phyloP scores from a whole-genome alignment of 2,113 vertebrate genomes.

The Marmota flaviventris region DNA sequence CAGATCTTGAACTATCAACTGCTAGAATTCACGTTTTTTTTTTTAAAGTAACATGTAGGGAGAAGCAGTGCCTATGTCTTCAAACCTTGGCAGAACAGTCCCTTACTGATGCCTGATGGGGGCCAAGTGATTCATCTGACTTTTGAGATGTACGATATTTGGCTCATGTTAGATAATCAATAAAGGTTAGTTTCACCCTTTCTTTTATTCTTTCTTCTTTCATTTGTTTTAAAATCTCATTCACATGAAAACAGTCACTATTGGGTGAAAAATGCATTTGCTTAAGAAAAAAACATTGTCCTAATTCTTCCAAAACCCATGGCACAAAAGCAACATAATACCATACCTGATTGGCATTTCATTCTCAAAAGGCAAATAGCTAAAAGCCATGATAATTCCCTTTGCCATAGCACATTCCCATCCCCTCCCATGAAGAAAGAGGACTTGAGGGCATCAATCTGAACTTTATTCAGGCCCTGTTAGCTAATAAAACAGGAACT shows the following conservation, averaged over 20 bases:
- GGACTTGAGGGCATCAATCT: not conserved
- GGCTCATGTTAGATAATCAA: not conserved
- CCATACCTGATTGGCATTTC: not conserved
- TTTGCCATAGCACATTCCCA: not conserved
- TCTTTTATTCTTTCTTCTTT: conserved; percentile 29
- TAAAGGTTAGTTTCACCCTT: not conserved
- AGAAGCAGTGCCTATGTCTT: not conserved
- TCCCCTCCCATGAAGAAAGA: not conserved
- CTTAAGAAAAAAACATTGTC: conserved; percentile 11
- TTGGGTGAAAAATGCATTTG: conserved; percentile 1
- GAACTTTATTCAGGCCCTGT: not conserved
- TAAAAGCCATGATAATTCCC: not conserved
- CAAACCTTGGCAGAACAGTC: not conserved
- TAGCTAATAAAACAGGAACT: not conserved
- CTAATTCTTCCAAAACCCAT: conserved; percentile 27
- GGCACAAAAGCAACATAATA: conserved; percentile 5
- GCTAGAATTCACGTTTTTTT: not conserved
- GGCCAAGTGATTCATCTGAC: not conserved
- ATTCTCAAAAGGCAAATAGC: not conserved
- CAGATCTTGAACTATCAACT: not conserved
- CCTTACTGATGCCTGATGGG: not conserved
- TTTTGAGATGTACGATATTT: conserved; percentile 48
- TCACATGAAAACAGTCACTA: not conserved
- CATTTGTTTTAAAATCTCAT: not conserved
- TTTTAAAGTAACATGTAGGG: not conserved